A percentile compares a stretch with the other conserved stretches of the same genome.
phyloP scores from a whole-genome alignment of 2,888 invertebrate species.

The Malachius bipustulatus region DNA sequence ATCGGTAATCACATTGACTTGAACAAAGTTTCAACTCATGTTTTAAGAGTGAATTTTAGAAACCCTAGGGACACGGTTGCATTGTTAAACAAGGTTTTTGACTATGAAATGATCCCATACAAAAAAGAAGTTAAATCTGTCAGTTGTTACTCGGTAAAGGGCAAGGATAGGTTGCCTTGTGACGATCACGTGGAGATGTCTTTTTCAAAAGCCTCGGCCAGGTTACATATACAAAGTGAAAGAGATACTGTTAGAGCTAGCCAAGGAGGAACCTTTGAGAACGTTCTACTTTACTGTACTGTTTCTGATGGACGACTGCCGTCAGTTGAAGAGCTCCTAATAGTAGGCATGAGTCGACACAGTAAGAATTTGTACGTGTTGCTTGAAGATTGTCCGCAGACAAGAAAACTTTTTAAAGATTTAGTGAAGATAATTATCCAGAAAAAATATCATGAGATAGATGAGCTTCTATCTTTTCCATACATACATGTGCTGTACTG shows the following conservation, averaged over 20 bases:
- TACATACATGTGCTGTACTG: too few relatives aligned
- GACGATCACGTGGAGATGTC: conserved; percentile 5
- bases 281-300: conserved; percentile 6
- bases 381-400: conserved; percentile 4
- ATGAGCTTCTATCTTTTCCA: too few relatives aligned
- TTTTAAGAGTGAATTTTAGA: conserved; percentile 9
- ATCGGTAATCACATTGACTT: conserved; percentile 8
- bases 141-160: too few relatives aligned
- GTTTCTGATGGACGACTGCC: conserved; percentile 1
- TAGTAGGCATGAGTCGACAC: conserved; percentile 5
- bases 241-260: conserved; percentile 9
- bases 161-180: too few relatives aligned
- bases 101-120: too few relatives aligned
- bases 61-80: conserved; percentile 11
- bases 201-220: conserved; percentile 6
- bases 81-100: conserved; percentile 9
- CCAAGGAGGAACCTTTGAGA: conserved; percentile 9
- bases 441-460: too few relatives aligned
- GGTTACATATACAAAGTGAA: conserved; percentile 5
- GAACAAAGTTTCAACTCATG: conserved; percentile 6
- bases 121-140: too few relatives aligned
- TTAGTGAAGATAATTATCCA: too few relatives aligned
- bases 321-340: conserved; percentile 8
- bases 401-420: conserved; percentile 4
- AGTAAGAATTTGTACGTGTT: conserved; percentile 7